A percentile compares a stretch with the other conserved stretches of the same genome.
Evolutionary conservation across 2,797 vertebrate genomes (phyloP).

Genomic region (Percopsis omiscomaycus): DNA sequence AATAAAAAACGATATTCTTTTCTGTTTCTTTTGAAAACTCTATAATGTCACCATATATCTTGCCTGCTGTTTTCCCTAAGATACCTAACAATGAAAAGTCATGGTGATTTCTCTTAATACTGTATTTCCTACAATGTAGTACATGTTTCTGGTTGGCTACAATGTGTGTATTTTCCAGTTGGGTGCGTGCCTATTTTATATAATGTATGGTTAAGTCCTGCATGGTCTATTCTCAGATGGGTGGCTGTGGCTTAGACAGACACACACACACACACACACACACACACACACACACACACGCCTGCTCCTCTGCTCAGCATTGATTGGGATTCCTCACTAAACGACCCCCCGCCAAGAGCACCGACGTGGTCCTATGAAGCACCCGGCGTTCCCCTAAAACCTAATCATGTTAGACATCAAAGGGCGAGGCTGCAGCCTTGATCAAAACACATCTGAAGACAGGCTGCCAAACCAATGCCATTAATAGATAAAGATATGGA

Average conservation of each 20-base stretch:
- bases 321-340: slow-evolving; percentile 66
- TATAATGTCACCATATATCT: too few relatives aligned
- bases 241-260: too few relatives aligned
- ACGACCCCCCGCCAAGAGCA: slow-evolving; percentile 48
- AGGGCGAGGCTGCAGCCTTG: slow-evolving; percentile 59
- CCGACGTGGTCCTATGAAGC: slow-evolving; percentile 67
- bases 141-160: not conserved
- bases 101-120: not conserved
- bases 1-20: too few relatives aligned
- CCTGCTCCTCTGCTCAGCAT: slow-evolving; percentile 23
- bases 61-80: too few relatives aligned
- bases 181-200: not conserved
- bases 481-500: slow-evolving; percentile 32
- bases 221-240: not conserved
- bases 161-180: not conserved
- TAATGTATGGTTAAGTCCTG: not conserved
- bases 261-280: too few relatives aligned
- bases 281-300: not conserved
- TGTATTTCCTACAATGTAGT: not conserved
- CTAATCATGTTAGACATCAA: slow-evolving; percentile 76
- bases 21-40: too few relatives aligned
- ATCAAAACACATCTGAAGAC: slow-evolving; percentile 67
- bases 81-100: not conserved
- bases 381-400: slow-evolving; percentile 68
- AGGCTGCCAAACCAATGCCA: slow-evolving; percentile 27